These are phyloP conservation scores for Copidosoma aretas DNA, from an alignment of 2,888 invertebrate species.

Conservation along the genomic window DNA sequence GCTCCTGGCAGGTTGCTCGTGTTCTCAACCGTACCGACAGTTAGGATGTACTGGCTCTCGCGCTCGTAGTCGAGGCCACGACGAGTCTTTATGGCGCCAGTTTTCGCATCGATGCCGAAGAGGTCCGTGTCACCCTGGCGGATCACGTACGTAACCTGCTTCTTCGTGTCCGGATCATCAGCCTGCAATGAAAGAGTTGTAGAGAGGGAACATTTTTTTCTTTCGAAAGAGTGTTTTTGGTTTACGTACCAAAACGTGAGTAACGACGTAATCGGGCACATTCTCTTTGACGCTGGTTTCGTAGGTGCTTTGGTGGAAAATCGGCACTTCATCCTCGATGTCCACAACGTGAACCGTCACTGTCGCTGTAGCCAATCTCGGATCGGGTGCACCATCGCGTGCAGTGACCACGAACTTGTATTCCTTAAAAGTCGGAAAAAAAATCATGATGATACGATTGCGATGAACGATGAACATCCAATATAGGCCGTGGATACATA, in stretches of 20 bases:
- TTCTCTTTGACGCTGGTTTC: conserved; percentile 87
- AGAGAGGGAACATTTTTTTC: not conserved
- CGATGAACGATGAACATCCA: not conserved
- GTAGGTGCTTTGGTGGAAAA: conserved; percentile 76
- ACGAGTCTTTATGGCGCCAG: conserved; percentile 79
- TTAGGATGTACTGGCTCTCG: conserved; percentile 74
- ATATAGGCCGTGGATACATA: too few species aligned
- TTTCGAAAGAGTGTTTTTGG: conserved; percentile 10
- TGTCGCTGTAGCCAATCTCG: conserved; percentile 84
- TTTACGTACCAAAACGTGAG: conserved; percentile 74
- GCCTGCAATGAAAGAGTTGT: conserved; percentile 66
- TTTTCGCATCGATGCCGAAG: conserved; percentile 82
- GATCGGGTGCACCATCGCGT: conserved; percentile 85
- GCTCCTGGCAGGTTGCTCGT: conserved; percentile 72
- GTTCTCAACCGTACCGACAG: conserved; percentile 86
- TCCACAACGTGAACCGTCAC: conserved; percentile 83
- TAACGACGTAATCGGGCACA: conserved; percentile 76
- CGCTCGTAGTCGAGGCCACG: conserved; percentile 81
- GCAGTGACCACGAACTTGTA: conserved; percentile 88
- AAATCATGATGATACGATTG: too few species aligned
- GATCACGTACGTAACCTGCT: conserved; percentile 83
- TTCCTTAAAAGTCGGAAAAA: conserved; percentile 63
- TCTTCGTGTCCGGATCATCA: conserved; percentile 80
- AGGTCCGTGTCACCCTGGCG: conserved; percentile 81
- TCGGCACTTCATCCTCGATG: conserved; percentile 82